Percentiles rank a stretch among this genome's conserved stretches.
Conservation (phyloP, 2,113 vertebrate species). For the Amphiprion ocellaris region DNA sequence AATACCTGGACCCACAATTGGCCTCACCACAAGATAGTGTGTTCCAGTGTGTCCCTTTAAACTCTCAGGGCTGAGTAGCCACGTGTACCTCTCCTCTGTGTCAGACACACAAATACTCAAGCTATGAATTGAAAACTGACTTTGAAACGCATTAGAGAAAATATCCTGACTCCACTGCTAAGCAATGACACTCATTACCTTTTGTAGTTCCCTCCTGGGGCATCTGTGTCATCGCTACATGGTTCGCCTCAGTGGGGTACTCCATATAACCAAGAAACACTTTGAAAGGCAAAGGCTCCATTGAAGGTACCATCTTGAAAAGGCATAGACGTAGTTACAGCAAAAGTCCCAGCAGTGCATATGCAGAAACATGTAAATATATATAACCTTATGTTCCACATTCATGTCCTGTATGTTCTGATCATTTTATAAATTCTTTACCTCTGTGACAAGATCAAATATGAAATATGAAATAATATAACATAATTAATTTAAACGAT, state of each 20-base stretch:
- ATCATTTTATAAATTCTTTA: too few species aligned
- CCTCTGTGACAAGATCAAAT: too few species aligned
- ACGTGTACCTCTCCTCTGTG: constrained; percentile 87
- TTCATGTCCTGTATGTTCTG: too few species aligned
- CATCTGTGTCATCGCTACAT: constrained; percentile 83
- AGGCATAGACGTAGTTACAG: neutral
- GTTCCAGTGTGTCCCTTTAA: constrained; percentile 84
- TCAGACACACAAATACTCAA: constrained; percentile 6
- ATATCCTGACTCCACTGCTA: neutral
- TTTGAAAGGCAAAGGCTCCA: constrained; percentile 80
- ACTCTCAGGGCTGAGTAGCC: constrained; percentile 86
- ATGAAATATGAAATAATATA: too few species aligned
- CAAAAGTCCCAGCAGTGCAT: neutral
- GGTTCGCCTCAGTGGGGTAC: constrained; percentile 85
- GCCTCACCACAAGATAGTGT: constrained; percentile 88
- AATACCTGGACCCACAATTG: constrained; percentile 79
- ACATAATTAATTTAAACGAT: too few species aligned
- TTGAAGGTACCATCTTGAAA: constrained; percentile 86
- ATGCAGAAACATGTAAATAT: neutral
- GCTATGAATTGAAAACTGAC: neutral
- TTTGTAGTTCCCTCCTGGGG: constrained; percentile 71
- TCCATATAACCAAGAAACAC: constrained; percentile 86
- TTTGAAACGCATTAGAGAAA: neutral
- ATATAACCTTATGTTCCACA: too few species aligned
- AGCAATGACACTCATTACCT: constrained; percentile 77